Base-by-base conservation (phyloP, 2,888 invertebrate species). In the Macaria liturata region DNA sequence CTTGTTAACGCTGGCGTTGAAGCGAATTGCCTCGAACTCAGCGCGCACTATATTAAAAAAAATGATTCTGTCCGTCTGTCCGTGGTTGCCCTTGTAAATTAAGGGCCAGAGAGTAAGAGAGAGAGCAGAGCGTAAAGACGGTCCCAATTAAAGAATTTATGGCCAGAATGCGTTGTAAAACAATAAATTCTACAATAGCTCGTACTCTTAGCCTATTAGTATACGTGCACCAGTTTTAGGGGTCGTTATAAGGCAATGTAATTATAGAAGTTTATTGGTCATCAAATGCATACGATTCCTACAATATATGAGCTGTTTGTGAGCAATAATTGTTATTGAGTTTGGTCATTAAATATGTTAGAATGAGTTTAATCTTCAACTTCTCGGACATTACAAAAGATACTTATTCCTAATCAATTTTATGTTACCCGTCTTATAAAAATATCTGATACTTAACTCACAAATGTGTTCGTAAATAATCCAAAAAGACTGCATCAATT, bases 91-190 rank as follows among this genome's bases (percentile, higher is more conserved):
- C 86, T 88, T 88, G 81, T 88, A 88, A 90, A 90, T 89, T 86
- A 84, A 83, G 79, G 86, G 80, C 73, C 80, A 74, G n/a, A n/a
- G n/a, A n/a, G n/a, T n/a, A n/a, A n/a, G n/a, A n/a, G n/a, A n/a
- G n/a, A n/a, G n/a, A n/a, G 81, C 72, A 76, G 81, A 84, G 81
- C 85, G 84, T 83, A 86, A 87, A 86, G 82, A 62, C 57, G 60
- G 65, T 32, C 52, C 88, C 88, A 91, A 90, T 91, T 89, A 91
- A 86, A 82, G 79, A 86, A 81, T 88, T 88, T 91, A 91, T 88
- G 80, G 84, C 80, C 83, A 74, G 80, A 83, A 84, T 82, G 80
- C 80, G 88, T 79, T 83, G 80, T 91, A 89, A 89, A 91, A 88
- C 86, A 88, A 91, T 91, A 90, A 91, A 91, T 90, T 80, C 77